phyloP scores from a whole-genome alignment of 1,140 invertebrate species.

The Saccostrea glomerata region DNA sequence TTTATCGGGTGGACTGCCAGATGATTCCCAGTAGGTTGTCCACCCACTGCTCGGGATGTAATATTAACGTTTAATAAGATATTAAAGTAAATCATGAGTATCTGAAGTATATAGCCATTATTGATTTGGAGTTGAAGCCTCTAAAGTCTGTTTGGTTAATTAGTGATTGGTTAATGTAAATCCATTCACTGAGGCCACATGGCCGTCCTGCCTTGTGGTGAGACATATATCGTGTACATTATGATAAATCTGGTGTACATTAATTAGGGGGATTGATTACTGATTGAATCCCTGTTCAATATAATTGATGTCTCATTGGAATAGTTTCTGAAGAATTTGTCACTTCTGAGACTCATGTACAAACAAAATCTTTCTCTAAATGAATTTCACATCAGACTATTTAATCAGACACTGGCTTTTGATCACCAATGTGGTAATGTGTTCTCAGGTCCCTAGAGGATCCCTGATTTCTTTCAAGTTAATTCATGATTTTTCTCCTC shows the following conservation, averaged over 20 bases:
- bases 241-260: not conserved
- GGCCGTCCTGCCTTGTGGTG: not conserved
- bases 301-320: not conserved
- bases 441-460: not conserved
- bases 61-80: constrained; percentile 12
- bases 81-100: constrained; percentile 8
- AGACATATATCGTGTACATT: not conserved
- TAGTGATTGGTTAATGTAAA: constrained; percentile 12
- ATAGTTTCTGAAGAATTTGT: not conserved
- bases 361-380: not conserved
- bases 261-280: not conserved
- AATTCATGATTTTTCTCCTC: not conserved
- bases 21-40: not conserved
- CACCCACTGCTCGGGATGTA: not conserved
- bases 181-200: constrained; percentile 8
- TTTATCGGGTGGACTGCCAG: not conserved
- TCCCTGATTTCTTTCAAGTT: not conserved
- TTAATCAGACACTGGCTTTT: not conserved
- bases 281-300: not conserved
- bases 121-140: not conserved
- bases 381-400: not conserved
- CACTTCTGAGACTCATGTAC: not conserved
- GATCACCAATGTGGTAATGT: not conserved
- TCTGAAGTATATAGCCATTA: not conserved
- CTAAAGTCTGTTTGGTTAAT: constrained; percentile 23